Evolutionary conservation across 92 coral and sea anemone genomes (phyloP).

Genomic region (Pocillopora grandis): DNA sequence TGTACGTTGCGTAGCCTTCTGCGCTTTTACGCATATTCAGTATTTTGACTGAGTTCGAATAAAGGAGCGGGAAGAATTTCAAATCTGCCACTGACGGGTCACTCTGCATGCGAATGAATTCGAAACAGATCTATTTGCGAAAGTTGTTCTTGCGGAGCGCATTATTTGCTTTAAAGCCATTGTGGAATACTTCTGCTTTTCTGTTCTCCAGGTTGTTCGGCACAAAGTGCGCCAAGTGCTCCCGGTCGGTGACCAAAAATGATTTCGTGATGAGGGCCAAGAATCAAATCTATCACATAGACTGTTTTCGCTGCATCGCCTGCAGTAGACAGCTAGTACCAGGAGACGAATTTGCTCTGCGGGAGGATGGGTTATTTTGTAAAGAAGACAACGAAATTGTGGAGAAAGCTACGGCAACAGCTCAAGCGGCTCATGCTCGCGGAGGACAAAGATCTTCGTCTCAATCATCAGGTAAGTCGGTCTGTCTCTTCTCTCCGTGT

Average conservation of each 20-base stretch:
- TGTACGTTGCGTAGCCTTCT: background rate
- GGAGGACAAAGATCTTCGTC: constrained; percentile 46
- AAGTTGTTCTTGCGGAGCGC: constrained; percentile 82
- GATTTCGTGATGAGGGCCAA: constrained; percentile 98
- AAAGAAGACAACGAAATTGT: constrained; percentile 98
- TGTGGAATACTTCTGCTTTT: constrained; percentile 37
- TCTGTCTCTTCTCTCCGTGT: constrained; percentile 31
- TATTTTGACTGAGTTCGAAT: constrained; percentile 1
- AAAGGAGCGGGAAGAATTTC: background rate
- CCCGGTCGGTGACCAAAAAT: constrained; percentile 87
- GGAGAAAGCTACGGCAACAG: constrained; percentile 94
- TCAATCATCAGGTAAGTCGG: constrained; percentile 43
- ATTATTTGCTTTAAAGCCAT: constrained; percentile 47
- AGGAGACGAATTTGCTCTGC: constrained; percentile 96
- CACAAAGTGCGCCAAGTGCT: constrained; percentile 98
- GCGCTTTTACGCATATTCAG: background rate
- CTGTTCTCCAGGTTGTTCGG: constrained; percentile 89
- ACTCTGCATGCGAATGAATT: constrained; percentile 25
- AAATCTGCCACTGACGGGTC: constrained; percentile 25
- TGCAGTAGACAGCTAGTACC: constrained; percentile 96
- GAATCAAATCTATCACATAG: constrained; percentile 95
- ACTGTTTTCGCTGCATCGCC: constrained; percentile 99
- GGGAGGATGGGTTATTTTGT: constrained; percentile 96
- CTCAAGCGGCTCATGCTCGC: constrained; percentile 85
- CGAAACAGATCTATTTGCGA: constrained; percentile 82